phyloP scores from a whole-genome alignment of 2,797 vertebrate species.

The Ambastaia sidthimunki region DNA sequence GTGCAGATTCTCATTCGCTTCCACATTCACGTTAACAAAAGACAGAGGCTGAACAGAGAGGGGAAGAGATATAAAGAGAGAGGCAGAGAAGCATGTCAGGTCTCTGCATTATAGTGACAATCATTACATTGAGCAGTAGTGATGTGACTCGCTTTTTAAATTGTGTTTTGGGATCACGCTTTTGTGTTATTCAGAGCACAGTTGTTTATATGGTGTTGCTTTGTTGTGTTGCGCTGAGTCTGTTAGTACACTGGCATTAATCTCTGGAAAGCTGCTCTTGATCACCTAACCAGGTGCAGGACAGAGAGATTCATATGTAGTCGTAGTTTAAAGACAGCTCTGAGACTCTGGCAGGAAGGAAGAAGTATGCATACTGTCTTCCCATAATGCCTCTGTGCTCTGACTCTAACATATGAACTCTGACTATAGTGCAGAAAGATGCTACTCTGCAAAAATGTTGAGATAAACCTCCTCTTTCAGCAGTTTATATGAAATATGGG shows the following conservation, averaged over 20 bases:
- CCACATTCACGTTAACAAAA: neutral
- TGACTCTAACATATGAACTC: slow-evolving; percentile 32
- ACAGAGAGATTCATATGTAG: slow-evolving; percentile 37
- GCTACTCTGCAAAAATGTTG: slow-evolving; percentile 41
- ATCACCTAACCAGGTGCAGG: slow-evolving; percentile 46
- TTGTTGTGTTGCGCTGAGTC: slow-evolving; percentile 7
- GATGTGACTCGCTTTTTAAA: neutral
- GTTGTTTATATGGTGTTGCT: neutral
- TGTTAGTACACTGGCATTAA: slow-evolving; percentile 35
- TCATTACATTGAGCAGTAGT: neutral
- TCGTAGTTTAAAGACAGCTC: slow-evolving; percentile 36
- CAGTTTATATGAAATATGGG: slow-evolving; percentile 34
- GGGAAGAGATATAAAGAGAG: neutral
- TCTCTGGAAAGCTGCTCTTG: slow-evolving; percentile 38
- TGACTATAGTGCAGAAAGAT: slow-evolving; percentile 39
- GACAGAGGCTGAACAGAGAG: neutral
- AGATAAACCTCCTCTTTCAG: slow-evolving; percentile 26
- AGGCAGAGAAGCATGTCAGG: neutral
- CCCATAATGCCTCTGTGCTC: slow-evolving; percentile 41
- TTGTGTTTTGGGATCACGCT: neutral
- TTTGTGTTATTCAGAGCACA: neutral
- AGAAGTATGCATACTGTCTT: slow-evolving; percentile 43
- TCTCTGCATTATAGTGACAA: slow-evolving; percentile 1
- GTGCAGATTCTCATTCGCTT: neutral
- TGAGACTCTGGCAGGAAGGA: slow-evolving; percentile 41